phyloP scores from a whole-genome alignment of 2,113 vertebrate species.

The Collichthys lucidus region DNA sequence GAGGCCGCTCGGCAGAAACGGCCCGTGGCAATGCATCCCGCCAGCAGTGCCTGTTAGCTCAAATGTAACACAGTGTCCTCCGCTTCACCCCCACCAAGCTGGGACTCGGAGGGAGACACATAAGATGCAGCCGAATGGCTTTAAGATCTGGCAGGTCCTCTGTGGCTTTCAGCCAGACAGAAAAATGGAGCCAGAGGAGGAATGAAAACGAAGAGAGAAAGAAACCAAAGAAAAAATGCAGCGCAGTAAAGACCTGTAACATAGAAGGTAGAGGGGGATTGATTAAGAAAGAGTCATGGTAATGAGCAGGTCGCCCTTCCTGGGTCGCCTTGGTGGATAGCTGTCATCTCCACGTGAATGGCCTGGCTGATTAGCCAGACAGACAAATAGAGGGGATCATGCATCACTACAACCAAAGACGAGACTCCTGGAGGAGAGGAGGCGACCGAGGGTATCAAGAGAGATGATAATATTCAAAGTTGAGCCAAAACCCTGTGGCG shows the following conservation, averaged over 20 bases:
- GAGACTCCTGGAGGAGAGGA: conserved; percentile 33
- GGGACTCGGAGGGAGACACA: conserved; percentile 66
- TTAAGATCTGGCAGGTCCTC: conserved; percentile 72
- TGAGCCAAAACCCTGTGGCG: conserved; percentile 50
- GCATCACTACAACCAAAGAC: conserved; percentile 43
- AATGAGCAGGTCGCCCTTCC: conserved; percentile 62
- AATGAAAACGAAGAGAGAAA: conserved; percentile 60
- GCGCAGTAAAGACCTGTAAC: conserved; percentile 22
- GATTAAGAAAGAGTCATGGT: conserved; percentile 52
- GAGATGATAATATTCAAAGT: conserved; percentile 61
- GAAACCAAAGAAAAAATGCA: conserved; percentile 26
- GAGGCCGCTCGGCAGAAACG: conserved; percentile 45
- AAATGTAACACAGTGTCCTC: conserved; percentile 74
- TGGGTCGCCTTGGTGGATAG: conserved; percentile 54
- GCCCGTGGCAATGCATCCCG: conserved; percentile 47
- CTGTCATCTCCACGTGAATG: conserved; percentile 63
- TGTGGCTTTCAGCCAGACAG: conserved; percentile 60
- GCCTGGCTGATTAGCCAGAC: conserved; percentile 69
- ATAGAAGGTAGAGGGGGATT: conserved; percentile 39
- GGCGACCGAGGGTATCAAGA: conserved; percentile 53
- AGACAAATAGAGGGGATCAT: conserved; percentile 62
- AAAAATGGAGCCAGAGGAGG: conserved; percentile 64
- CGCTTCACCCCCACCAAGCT: conserved; percentile 66
- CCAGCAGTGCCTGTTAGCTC: conserved; percentile 70
- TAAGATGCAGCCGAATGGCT: conserved; percentile 72